These are phyloP conservation scores for Ophraella communa DNA, from an alignment of 2,888 invertebrate species.

Conservation along the genomic window DNA sequence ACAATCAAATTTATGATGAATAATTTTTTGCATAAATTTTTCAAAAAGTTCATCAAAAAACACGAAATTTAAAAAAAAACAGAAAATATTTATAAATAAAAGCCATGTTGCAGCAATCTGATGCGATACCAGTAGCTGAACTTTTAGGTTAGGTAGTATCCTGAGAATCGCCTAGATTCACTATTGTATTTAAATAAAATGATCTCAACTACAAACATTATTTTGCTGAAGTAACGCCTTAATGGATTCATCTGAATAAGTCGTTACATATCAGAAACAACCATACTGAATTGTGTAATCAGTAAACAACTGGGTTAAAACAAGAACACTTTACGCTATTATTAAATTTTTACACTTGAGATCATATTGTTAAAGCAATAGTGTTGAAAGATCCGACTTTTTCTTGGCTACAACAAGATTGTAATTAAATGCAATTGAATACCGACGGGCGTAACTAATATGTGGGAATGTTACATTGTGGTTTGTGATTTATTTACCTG, in stretches of 20 bases:
- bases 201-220: too few species aligned
- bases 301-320: constrained; percentile 17
- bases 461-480: constrained; percentile 21
- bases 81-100: too few species aligned
- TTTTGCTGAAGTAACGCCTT: too few species aligned
- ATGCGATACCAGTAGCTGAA: too few species aligned
- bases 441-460: constrained; percentile 18
- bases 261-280: background rate
- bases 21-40: too few species aligned
- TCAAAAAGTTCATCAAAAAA: too few species aligned
- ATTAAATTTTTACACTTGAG: constrained; percentile 20
- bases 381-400: constrained; percentile 16
- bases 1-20: too few species aligned
- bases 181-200: too few species aligned
- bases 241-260: background rate
- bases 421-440: constrained; percentile 18
- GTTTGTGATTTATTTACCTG: constrained; percentile 14
- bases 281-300: constrained; percentile 4
- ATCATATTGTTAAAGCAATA: constrained; percentile 14
- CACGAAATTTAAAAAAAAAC: too few species aligned
- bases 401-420: background rate
- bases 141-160: too few species aligned
- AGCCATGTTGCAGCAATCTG: too few species aligned
- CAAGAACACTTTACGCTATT: constrained; percentile 19
- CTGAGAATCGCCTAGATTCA: too few species aligned